Evolutionary conservation across 1,140 invertebrate species (phyloP), one percentile per base, ranked within the genome.

Genomic region (Magallana ariakensis): DNA sequence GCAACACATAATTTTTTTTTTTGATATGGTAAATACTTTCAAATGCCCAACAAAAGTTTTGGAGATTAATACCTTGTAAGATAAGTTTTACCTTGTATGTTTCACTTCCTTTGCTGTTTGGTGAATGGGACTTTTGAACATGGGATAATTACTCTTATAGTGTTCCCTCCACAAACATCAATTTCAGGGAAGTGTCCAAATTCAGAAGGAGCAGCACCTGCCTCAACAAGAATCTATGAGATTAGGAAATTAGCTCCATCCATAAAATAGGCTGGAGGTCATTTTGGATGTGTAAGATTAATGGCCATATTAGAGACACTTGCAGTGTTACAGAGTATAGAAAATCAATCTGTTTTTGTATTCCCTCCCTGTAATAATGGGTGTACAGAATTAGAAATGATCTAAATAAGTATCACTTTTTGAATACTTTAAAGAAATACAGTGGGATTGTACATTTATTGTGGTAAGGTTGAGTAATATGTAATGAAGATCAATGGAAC

Each of bases 211-310:
- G 5, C 62, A 83, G 80, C 81, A 83, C 53, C 19, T 83, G 54
- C 81, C 81, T 55, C 26, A n/a, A 57, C 26, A 57, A 83, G 57
- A 55, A 83, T 55, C 7, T 58, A 83, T 26, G 19, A 57, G 57
- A 83, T 9, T 56, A 57, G 55, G 81, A 83, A 83, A 83, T 83
- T 26, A 83, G 54, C 54, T 83, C 10, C n/a, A 83, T 56, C 19
- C 54, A 57, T 55, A 57, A 83, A 55, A 56, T 83, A 26, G 22
- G 22, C 66, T 75, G 66, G 66, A 26, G 66, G 66, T 75, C 66
- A 75, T 75, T 33, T 13, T 75, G 33, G 66, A 75, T 75, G 19
- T 13, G 22, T 75, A 60, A 22, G 66, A 75, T 75, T 75, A 75
- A 75, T 75, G 19, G 66, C 22, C 6, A 13, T 26, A 26, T 9